Conservation (phyloP, 1,140 invertebrate species). For the Kradibia gibbosae region DNA sequence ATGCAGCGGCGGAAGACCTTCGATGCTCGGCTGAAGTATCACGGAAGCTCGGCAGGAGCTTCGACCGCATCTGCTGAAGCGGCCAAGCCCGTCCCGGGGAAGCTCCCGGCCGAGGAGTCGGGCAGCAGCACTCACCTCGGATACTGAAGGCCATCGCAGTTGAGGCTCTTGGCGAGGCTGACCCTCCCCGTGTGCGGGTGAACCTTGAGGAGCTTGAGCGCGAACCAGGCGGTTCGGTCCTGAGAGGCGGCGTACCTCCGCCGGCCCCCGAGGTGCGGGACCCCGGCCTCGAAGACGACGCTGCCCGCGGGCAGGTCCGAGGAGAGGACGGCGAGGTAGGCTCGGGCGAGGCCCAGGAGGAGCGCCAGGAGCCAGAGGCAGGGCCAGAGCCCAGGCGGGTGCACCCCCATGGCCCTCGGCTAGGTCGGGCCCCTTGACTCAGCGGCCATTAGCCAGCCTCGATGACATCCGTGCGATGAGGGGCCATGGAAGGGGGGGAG, state of each 20-base stretch:
- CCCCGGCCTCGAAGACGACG: slow-evolving; percentile 84
- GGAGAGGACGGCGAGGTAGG: slow-evolving; percentile 81
- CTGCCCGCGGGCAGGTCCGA: slow-evolving; percentile 79
- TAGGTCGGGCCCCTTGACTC: not conserved
- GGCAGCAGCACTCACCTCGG: slow-evolving; percentile 71
- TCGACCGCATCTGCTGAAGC: too few species aligned
- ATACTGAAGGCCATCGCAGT: slow-evolving; percentile 86
- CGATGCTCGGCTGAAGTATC: too few species aligned
- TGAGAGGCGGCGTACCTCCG: slow-evolving; percentile 83
- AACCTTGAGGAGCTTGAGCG: slow-evolving; percentile 83
- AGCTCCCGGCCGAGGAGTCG: too few species aligned
- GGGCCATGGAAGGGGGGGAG: not conserved
- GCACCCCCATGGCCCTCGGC: slow-evolving; percentile 7
- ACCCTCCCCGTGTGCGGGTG: slow-evolving; percentile 83
- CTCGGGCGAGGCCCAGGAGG: slow-evolving; percentile 55
- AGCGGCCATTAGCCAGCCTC: not conserved
- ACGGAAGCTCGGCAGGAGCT: too few species aligned
- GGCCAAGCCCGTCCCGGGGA: too few species aligned
- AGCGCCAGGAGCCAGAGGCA: slow-evolving; percentile 47
- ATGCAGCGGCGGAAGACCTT: too few species aligned
- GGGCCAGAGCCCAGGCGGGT: not conserved
- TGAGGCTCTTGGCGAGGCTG: slow-evolving; percentile 80
- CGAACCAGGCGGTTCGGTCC: slow-evolving; percentile 86
- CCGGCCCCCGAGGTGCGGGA: slow-evolving; percentile 83
- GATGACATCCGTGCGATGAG: not conserved